phyloP scores from a whole-genome alignment of 1,140 invertebrate genomes.

The Reticulitermes speratus region DNA sequence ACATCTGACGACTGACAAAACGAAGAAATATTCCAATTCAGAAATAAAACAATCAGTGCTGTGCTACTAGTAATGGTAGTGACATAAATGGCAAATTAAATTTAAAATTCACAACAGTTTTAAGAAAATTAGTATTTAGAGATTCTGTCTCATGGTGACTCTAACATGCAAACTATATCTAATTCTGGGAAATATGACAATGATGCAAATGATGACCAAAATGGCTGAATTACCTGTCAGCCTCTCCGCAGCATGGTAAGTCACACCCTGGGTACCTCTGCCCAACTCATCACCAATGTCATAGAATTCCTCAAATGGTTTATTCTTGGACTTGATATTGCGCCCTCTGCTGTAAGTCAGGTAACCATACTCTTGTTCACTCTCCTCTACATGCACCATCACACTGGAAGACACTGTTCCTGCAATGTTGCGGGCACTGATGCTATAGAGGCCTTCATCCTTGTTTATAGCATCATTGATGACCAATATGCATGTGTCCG shows the following conservation, averaged over 20 bases:
- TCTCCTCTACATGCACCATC: slow-evolving; percentile 89
- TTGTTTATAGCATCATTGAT: slow-evolving; percentile 84
- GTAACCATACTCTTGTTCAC: slow-evolving; percentile 57
- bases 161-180: too few relatives aligned
- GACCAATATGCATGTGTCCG: slow-evolving; percentile 77
- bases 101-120: too few relatives aligned
- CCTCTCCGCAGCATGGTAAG: slow-evolving; percentile 85
- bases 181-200: too few relatives aligned
- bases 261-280: slow-evolving; percentile 85
- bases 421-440: slow-evolving; percentile 89
- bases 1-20: too few relatives aligned
- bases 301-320: slow-evolving; percentile 79
- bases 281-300: slow-evolving; percentile 93
- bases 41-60: too few relatives aligned
- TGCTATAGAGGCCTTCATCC: slow-evolving; percentile 92
- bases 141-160: too few relatives aligned
- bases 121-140: too few relatives aligned
- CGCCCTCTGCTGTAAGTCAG: slow-evolving; percentile 56
- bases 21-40: too few relatives aligned
- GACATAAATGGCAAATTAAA: too few relatives aligned
- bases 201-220: neutral
- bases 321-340: slow-evolving; percentile 62
- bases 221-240: slow-evolving; percentile 31
- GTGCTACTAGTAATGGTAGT: too few relatives aligned
- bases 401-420: slow-evolving; percentile 86